These are phyloP conservation scores for Smittia sp. DNA, from an alignment of 2,888 invertebrate species.

Conservation along the genomic window DNA sequence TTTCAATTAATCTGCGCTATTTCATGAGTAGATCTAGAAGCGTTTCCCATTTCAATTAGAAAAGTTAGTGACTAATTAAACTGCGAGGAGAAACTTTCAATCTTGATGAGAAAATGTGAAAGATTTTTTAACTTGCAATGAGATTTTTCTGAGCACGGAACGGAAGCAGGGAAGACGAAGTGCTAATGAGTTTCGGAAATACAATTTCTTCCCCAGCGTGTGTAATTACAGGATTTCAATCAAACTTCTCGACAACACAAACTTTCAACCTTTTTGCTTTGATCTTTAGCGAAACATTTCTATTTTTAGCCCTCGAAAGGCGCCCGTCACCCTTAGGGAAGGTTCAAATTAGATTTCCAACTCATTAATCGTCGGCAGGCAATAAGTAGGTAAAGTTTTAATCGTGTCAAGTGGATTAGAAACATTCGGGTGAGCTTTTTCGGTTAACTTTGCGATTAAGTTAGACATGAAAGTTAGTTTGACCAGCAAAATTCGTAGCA, in stretches of 20 bases:
- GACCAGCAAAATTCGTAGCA: not conserved
- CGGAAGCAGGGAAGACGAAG: no score
- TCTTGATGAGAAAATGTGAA: no score
- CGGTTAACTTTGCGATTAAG: not conserved
- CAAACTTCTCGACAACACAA: not conserved
- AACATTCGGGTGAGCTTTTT: not conserved
- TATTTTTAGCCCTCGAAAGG: not conserved
- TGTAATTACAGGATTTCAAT: no score
- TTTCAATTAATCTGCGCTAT: no score
- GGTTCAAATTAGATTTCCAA: constrained; percentile 24
- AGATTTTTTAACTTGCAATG: no score
- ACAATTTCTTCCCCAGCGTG: no score
- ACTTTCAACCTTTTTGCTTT: constrained; percentile 10
- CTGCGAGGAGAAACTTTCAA: no score
- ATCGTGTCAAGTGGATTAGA: constrained; percentile 13
- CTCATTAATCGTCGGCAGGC: constrained; percentile 25
- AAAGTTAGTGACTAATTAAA: no score
- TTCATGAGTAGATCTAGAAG: no score
- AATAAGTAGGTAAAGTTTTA: not conserved
- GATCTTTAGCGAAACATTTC: not conserved
- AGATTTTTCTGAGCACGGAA: no score
- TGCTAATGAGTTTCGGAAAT: no score
- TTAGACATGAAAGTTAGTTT: constrained; percentile 4
- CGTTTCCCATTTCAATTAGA: no score
- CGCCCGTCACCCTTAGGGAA: not conserved